Evolutionary conservation across 2,888 invertebrate genomes (phyloP), one percentile per base, ranked within the genome.

Genomic region (Chloroclysta siterata): DNA sequence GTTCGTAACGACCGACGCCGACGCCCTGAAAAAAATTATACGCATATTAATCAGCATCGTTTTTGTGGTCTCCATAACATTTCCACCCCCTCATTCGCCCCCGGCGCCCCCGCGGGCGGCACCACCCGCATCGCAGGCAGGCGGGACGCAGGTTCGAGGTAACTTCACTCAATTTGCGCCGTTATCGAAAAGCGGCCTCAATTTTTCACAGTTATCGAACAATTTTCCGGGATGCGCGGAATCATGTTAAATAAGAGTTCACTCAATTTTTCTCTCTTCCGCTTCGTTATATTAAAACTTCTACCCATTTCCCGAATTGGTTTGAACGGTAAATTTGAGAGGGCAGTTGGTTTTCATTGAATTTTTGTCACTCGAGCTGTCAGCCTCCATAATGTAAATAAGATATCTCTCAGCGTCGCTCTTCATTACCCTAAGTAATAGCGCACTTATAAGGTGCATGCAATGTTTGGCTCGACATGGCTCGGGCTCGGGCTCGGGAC

Each of bases 151-250:
- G 73, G 73, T 62, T 65, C 63, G 72, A 74, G 77, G 79, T 71
- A 61, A 77, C 79, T 85, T 84, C 89, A 90, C 90, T 91, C 87
- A 90, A 91, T 91, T 91, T 90, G 85, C 81, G 76, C 81, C 71
- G 87, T 89, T 89, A 90, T 81, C 82, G 76, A 71, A 89, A 71
- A 65, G 77, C 78, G 59, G 79, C 81, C 80, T 83, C 85, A 73
- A 89, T 90, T 89, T 88, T 90, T 89, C 89, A 88, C 90, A 84
- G 89, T 82, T 85, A 88, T 87, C 84, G 88, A 88, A 84, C 88
- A 87, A 84, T 85, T 79, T 77, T 63, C 74, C 76, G 67, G 69
- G 67, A 73, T 70, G 56, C 69, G 68, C 73, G 64, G 69, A 70
- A 87, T 80, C 76, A 85, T 64, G 80, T 72, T 89, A 89, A 90